Evolutionary conservation across 2,113 vertebrate genomes (phyloP).

Genomic region (Colius striatus): DNA sequence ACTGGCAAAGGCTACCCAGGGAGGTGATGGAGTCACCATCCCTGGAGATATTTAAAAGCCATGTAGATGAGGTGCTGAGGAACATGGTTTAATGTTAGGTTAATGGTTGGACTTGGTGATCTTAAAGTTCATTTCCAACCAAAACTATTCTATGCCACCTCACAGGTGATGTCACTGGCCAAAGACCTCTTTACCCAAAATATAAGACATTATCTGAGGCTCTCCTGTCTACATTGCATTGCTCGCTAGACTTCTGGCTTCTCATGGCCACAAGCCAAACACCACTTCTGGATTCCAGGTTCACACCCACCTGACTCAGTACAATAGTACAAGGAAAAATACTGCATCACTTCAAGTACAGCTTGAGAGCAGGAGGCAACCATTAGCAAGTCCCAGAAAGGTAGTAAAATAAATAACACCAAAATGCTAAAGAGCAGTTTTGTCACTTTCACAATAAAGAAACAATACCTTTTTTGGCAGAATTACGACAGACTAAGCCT

Average conservation of each 20-base stretch:
- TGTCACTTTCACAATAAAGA: background rate
- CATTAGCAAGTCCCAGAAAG: background rate
- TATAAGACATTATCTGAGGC: background rate
- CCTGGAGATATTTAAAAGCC: no score
- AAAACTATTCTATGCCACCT: background rate
- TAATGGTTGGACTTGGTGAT: no score
- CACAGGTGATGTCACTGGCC: background rate
- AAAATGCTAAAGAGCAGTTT: background rate
- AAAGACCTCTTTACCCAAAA: background rate
- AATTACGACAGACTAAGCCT: background rate
- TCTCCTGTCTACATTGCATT: background rate
- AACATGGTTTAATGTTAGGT: no score
- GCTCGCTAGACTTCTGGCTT: background rate
- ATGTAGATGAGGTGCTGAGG: no score
- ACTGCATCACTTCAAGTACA: background rate
- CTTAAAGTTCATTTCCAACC: no score
- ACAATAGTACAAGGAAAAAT: background rate
- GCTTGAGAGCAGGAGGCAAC: background rate
- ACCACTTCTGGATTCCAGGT: background rate
- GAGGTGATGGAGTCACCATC: no score
- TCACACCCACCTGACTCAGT: background rate
- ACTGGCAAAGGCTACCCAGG: no score
- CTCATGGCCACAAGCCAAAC: background rate
- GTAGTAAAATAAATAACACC: background rate
- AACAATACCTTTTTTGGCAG: background rate